Base-by-base conservation (phyloP, 2,797 vertebrate species). In the Cyprinodon diabolis region DNA sequence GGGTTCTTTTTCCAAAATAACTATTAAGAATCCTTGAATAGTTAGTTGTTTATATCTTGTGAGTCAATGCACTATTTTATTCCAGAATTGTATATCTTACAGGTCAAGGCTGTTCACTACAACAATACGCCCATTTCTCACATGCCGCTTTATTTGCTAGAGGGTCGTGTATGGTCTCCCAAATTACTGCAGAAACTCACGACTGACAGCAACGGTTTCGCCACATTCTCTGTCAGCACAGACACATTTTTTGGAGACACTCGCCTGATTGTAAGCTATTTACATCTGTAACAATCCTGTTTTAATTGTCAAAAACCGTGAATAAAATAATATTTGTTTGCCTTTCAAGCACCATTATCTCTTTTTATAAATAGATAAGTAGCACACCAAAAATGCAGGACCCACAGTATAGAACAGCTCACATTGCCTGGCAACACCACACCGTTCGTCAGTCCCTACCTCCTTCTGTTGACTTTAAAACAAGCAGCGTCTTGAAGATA, bases 51-150 rank as follows among this genome's bases (percentile, higher is more conserved):
- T 7, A 17, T 30, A 35, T 58, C 25, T 15, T 35, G 14, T 35
- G 30, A 30, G 6, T 58, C 14, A 37, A 37, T 47, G 45, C 8
- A 47, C 45, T 47, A 47, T 66, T 1, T 49, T 15, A 68, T 9
- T 69, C 5, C 15, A 72, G 17, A 7, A 2, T 13, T 72, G 4
- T 72, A 12, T 30, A 72, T 78, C 56, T 14, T 14, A 52, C 88
- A 95, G 94, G 76, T 94, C 25, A 92, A 89, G 85, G 90, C 91
- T 0, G 78, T 87, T 8, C 1, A 77, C 69, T 88, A 83, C 66
- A 87, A 91, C 21, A n/a, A 89, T 37, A 83, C 71, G 1, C 86
- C 89, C 11, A 78, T 94, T 23, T 14, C 80, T 13, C 21, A 90
- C 69, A 86, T 65, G 78, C 2, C 7, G 0, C 23, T 95, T 4